Percentiles rank a stretch among this genome's conserved stretches.
phyloP scores from a whole-genome alignment of 1,140 invertebrate species.

The Sarcophaga peregrina region DNA sequence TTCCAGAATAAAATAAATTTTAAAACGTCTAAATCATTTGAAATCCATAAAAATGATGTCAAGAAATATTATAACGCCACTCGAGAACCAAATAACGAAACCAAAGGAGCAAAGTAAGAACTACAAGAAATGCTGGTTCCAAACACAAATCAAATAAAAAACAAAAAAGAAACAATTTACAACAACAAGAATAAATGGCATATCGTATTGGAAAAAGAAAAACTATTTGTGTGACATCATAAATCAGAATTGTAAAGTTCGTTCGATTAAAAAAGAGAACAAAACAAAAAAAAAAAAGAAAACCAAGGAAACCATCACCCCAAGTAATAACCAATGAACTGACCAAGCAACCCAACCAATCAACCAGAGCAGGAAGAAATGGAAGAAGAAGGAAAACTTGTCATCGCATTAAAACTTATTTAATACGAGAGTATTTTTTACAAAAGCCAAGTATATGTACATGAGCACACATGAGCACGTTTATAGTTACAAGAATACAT shows the following conservation, averaged over 20 bases:
- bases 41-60: neutral
- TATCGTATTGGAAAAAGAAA: neutral
- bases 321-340: too few relatives aligned
- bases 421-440: neutral
- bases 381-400: neutral
- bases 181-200: neutral
- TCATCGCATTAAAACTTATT: neutral
- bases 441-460: too few relatives aligned
- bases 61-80: neutral
- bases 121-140: too few relatives aligned
- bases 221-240: neutral
- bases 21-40: too few relatives aligned
- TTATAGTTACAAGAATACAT: neutral
- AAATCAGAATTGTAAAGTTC: constrained; percentile 15
- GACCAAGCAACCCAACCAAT: too few relatives aligned
- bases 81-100: too few relatives aligned
- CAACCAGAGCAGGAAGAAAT: too few relatives aligned
- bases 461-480: neutral
- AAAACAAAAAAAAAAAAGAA: neutral
- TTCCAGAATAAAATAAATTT: too few relatives aligned
- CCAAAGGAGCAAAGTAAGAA: too few relatives aligned
- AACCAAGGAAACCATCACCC: neutral
- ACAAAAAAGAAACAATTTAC: neutral
- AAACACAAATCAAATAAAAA: neutral
- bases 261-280: neutral